These are phyloP conservation scores for Protobothrops mucrosquamatus DNA, from an alignment of 2,113 vertebrate species.

Conservation along the genomic window DNA sequence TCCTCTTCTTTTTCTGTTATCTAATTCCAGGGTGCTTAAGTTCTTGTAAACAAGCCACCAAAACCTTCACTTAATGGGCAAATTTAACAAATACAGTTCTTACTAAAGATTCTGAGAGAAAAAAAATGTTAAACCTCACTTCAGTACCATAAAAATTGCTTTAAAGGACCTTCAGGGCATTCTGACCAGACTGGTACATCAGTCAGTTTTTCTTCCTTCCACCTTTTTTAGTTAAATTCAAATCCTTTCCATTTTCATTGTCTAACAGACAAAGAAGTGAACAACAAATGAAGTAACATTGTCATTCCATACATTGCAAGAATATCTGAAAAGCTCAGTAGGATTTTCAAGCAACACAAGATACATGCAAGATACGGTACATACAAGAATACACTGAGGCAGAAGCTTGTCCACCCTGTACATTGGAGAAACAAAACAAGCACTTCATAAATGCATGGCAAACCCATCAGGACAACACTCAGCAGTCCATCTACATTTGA, in stretches of 20 bases:
- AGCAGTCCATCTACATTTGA: too few relatives aligned
- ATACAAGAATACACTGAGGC: too few relatives aligned
- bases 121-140: not conserved
- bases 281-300: not conserved
- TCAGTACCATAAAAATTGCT: not conserved
- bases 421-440: too few relatives aligned
- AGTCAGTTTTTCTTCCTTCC: not conserved
- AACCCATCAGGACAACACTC: too few relatives aligned
- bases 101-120: not conserved
- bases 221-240: not conserved
- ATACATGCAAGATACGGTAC: too few relatives aligned
- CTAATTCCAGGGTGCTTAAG: not conserved
- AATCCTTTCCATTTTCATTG: not conserved
- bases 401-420: too few relatives aligned
- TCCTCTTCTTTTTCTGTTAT: not conserved
- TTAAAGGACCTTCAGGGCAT: not conserved
- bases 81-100: not conserved
- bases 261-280: too few relatives aligned
- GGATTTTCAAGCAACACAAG: too few relatives aligned
- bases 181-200: not conserved
- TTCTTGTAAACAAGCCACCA: not conserved
- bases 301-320: not conserved
- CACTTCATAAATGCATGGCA: too few relatives aligned
- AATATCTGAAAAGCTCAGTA: too few relatives aligned
- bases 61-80: not conserved